A percentile compares a stretch with the other conserved stretches of the same genome.
Conservation (phyloP, 2,888 invertebrate genomes). For the Trichogramma dendrolimi region DNA sequence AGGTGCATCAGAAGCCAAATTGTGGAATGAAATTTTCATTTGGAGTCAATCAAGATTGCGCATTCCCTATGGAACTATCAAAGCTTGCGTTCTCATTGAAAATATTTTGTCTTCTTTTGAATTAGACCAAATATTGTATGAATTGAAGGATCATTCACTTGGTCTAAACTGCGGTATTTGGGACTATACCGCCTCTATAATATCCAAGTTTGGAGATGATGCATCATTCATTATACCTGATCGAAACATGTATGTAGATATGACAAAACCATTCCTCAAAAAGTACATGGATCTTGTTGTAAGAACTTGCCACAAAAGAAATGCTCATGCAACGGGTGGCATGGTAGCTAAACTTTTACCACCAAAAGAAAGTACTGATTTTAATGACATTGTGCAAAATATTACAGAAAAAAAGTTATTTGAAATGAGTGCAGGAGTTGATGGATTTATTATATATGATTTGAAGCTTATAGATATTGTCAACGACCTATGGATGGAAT, state of each 20-base stretch:
- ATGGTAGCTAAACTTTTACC: slow-evolving; percentile 64
- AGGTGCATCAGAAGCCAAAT: slow-evolving; percentile 60
- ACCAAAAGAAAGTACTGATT: slow-evolving; percentile 39
- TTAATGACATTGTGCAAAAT: slow-evolving; percentile 49
- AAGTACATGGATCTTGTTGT: slow-evolving; percentile 62
- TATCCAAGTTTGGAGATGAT: slow-evolving; percentile 62
- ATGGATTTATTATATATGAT: slow-evolving; percentile 71
- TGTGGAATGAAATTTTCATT: slow-evolving; percentile 69
- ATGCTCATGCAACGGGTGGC: slow-evolving; percentile 64
- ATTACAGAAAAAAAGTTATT: slow-evolving; percentile 56
- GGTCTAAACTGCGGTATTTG: slow-evolving; percentile 73
- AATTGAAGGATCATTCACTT: slow-evolving; percentile 62
- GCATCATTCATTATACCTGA: slow-evolving; percentile 64
- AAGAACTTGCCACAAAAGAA: slow-evolving; percentile 59
- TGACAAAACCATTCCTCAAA: slow-evolving; percentile 62
- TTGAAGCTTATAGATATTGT: slow-evolving; percentile 56
- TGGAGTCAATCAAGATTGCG: slow-evolving; percentile 59
- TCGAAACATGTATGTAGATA: slow-evolving; percentile 64
- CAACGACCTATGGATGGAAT: slow-evolving; percentile 59
- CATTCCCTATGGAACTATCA: slow-evolving; percentile 62
- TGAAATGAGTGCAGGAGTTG: slow-evolving; percentile 61
- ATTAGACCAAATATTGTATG: slow-evolving; percentile 66
- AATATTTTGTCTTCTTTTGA: slow-evolving; percentile 67
- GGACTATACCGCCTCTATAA: slow-evolving; percentile 68
- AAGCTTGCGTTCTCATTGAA: slow-evolving; percentile 69